A percentile compares a stretch with the other conserved stretches of the same genome.
Evolutionary conservation across 2,113 vertebrate genomes (phyloP).

Genomic region (Lophochroa leadbeateri): DNA sequence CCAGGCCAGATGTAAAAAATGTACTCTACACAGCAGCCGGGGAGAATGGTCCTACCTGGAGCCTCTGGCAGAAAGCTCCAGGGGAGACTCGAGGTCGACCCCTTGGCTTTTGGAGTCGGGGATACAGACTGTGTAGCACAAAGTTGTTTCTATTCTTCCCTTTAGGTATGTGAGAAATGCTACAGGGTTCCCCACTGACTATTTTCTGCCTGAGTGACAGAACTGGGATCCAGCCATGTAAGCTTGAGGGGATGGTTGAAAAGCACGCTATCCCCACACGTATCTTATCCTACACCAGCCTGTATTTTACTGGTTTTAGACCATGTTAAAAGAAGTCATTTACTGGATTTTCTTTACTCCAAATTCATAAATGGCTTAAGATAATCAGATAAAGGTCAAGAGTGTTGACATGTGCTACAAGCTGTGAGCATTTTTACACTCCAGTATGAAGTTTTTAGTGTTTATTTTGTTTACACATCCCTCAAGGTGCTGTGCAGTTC

Average conservation of each 20-base stretch:
- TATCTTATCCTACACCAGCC: background rate
- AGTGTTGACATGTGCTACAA: background rate
- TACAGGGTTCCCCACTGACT: background rate
- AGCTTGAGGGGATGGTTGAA: background rate
- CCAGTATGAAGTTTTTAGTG: background rate
- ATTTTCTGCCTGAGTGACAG: background rate
- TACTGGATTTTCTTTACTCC: background rate
- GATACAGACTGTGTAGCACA: background rate
- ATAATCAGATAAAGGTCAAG: background rate
- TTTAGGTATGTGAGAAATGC: background rate
- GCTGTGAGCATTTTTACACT: background rate
- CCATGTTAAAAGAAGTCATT: background rate
- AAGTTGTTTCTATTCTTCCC: background rate
- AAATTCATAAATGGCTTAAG: background rate
- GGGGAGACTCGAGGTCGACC: too few species aligned
- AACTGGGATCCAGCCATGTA: background rate
- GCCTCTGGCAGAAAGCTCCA: too few species aligned
- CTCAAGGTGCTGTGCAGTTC: background rate
- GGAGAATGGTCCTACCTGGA: too few species aligned
- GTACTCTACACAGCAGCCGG: too few species aligned
- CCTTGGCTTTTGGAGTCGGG: too few species aligned
- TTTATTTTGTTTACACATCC: background rate
- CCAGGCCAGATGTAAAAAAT: too few species aligned
- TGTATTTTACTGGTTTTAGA: background rate
- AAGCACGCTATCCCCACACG: background rate